These are phyloP conservation scores for Fregata magnificens DNA, from an alignment of 2,113 vertebrate genomes.

Conservation along the genomic window DNA sequence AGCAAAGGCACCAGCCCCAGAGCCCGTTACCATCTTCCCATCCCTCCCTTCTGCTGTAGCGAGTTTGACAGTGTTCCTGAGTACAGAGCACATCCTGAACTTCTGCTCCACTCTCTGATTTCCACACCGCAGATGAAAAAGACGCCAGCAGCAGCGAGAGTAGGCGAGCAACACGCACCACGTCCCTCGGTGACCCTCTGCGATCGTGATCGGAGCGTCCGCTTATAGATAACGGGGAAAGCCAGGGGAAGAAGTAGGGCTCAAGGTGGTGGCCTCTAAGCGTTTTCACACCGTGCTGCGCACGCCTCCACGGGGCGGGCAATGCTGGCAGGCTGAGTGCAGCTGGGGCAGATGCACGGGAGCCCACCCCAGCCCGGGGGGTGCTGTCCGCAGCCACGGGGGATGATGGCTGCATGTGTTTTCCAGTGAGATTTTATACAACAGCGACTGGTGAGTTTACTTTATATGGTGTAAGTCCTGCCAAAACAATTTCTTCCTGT, in stretches of 20 bases:
- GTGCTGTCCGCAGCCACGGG: not conserved
- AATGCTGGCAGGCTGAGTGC: accelerated
- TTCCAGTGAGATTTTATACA: not conserved
- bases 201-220: accelerated
- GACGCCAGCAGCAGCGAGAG: not conserved
- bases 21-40: accelerated
- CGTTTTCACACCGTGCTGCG: accelerated
- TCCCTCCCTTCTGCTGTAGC: not conserved
- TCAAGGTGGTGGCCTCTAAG: accelerated
- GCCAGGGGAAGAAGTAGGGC: not conserved
- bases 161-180: accelerated
- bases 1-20: not conserved
- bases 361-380: not conserved
- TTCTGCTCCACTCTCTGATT: not conserved
- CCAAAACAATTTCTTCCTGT: conserved; percentile 60
- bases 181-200: not conserved
- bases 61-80: accelerated
- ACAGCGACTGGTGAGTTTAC: not conserved
- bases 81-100: not conserved
- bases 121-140: accelerated
- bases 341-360: accelerated
- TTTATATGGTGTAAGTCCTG: not conserved
- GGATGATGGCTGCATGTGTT: not conserved
- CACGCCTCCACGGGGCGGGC: accelerated
- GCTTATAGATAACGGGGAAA: accelerated